phyloP scores from a whole-genome alignment of 2,797 vertebrate species.

The Muraenolepis orangiensis region DNA sequence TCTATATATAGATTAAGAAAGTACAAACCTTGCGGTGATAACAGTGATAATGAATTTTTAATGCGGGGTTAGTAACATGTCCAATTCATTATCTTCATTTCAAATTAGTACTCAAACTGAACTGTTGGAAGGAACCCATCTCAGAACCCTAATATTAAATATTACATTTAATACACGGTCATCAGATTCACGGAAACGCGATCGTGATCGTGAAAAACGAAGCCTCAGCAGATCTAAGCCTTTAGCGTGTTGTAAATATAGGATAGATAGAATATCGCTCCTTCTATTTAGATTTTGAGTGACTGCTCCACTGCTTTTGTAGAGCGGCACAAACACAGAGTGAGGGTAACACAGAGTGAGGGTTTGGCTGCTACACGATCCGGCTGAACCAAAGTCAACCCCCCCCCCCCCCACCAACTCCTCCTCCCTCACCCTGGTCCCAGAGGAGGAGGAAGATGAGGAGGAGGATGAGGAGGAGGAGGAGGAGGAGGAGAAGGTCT shows the following conservation, averaged over 20 bases:
- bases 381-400: constrained; percentile 64
- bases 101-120: background rate
- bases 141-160: background rate
- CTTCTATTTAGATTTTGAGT: constrained; percentile 51
- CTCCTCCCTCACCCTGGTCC: constrained; percentile 33
- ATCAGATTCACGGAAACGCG: background rate
- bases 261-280: constrained; percentile 27
- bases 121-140: background rate
- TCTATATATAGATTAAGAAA: constrained; percentile 55
- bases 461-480: too few species aligned
- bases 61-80: background rate
- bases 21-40: background rate
- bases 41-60: background rate
- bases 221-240: constrained; percentile 29
- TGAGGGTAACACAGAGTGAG: constrained; percentile 41
- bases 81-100: background rate
- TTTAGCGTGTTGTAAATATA: constrained; percentile 33
- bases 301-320: constrained; percentile 67
- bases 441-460: constrained; percentile 27
- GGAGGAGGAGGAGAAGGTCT: constrained; percentile 24
- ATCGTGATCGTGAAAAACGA: background rate
- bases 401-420: constrained; percentile 48
- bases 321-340: constrained; percentile 32
- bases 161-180: background rate
- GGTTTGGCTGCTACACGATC: constrained; percentile 65